These are phyloP conservation scores for Amphipyra tragopoginis DNA, from an alignment of 2,888 invertebrate species.

Conservation along the genomic window DNA sequence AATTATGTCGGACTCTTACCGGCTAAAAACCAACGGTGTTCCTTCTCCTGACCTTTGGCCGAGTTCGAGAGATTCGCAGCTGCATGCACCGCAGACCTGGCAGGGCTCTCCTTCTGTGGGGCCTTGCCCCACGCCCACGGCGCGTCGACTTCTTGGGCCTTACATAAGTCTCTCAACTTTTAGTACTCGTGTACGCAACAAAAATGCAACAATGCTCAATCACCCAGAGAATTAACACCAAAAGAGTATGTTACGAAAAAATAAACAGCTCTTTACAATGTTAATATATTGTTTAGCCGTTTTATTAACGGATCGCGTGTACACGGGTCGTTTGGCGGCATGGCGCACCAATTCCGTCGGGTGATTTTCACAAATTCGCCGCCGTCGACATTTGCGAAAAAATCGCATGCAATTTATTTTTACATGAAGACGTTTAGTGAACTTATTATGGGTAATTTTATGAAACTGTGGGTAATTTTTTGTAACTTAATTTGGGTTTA, in stretches of 20 bases:
- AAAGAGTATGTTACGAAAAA: constrained; percentile 20
- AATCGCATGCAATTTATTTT: constrained; percentile 37
- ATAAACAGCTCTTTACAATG: constrained; percentile 26
- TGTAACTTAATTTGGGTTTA: neutral
- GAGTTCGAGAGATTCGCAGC: no score
- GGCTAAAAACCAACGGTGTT: no score
- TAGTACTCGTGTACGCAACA: neutral
- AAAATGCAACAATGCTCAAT: constrained; percentile 7
- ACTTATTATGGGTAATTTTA: constrained; percentile 24
- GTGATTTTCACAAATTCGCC: constrained; percentile 44
- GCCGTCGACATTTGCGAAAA: constrained; percentile 23
- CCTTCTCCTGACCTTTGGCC: no score
- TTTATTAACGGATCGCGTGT: constrained; percentile 58
- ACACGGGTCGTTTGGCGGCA: constrained; percentile 30
- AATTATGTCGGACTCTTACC: no score
- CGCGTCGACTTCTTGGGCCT: neutral
- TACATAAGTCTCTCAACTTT: neutral
- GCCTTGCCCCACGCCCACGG: no score
- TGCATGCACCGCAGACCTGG: no score
- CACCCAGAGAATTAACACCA: constrained; percentile 14
- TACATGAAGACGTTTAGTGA: constrained; percentile 28
- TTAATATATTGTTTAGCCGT: constrained; percentile 32
- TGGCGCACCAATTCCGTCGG: constrained; percentile 36
- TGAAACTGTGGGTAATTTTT: neutral
- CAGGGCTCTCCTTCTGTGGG: no score